A percentile compares a stretch with the other conserved stretches of the same genome.
Evolutionary conservation across 2,113 vertebrate genomes (phyloP).

Genomic region (Herpailurus yagouaroundi): DNA sequence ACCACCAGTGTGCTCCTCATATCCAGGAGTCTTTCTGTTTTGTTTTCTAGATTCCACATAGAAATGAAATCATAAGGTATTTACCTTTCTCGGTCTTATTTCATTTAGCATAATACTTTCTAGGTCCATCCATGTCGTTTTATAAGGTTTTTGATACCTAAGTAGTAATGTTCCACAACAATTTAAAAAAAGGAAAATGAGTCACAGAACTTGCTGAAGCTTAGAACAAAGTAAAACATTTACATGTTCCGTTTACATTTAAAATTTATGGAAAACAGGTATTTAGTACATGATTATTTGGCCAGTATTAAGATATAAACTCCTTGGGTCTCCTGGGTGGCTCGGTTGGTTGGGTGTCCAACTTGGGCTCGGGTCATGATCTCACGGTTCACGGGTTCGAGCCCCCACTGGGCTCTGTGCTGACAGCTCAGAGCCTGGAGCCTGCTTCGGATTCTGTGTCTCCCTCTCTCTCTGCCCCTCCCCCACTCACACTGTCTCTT

Average conservation of each 20-base stretch:
- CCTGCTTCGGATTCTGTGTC: no score
- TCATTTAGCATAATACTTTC: neutral
- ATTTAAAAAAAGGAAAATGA: constrained; percentile 36
- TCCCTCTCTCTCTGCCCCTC: no score
- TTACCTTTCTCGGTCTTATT: neutral
- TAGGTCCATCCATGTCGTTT: neutral
- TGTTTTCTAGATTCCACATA: neutral
- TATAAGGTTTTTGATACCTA: neutral
- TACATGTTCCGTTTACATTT: constrained; percentile 8
- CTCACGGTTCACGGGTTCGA: no score
- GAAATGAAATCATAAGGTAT: neutral
- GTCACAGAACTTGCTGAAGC: neutral
- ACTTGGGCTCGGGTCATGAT: no score
- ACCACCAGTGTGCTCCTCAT: neutral
- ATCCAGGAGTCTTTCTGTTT: neutral
- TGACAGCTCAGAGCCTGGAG: no score
- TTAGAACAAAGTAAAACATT: constrained; percentile 15
- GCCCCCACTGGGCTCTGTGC: no score
- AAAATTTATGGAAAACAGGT: constrained; percentile 19
- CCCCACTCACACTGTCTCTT: no score
- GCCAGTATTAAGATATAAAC: neutral
- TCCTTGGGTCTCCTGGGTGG: neutral
- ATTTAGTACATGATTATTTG: neutral
- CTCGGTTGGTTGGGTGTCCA: no score
- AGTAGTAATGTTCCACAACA: neutral